Evolutionary conservation across 2,797 vertebrate genomes (phyloP), one percentile per base, ranked within the genome.

Genomic region (Megaceryle alcyon): DNA sequence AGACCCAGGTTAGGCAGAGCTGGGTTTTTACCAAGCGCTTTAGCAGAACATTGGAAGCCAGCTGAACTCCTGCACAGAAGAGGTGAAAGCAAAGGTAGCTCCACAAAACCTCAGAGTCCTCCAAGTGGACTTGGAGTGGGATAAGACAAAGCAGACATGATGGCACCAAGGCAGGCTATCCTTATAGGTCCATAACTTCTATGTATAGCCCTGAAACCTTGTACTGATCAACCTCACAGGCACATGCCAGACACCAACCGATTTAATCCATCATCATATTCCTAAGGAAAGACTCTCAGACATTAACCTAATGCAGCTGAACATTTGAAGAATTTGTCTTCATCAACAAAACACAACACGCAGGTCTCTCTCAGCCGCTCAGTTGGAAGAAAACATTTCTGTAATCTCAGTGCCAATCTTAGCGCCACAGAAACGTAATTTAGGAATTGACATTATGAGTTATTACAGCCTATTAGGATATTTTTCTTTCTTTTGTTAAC

Each of bases 311-410:
- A 43, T 2, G 9, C 83, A 75, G 1, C 51, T 3, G 25, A 71
- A 37, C 44, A 4, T 6, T 5, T 31, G 12, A 53, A 26, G 73
- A 76, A 94, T 91, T 86, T 93, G 90, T 96, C 96, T 96, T 95
- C 95, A 95, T 95, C 94, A 95, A 20, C 71, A 66, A 14, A 35
- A 48, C 10, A n/a, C 54, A 70, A 61, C 10, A 25, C 1, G 9
- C 84, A 60, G 63, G 63, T 68, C 57, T 73, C 51, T 17, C 61
- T 56, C 83, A 29, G 71, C 59, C 51, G 51, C 56, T 35, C 60
- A 7, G 20, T 0, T 63, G 76, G 56, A 85, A 25, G 61, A 54
- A 73, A 90, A 37, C 31, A 14, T 73, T 80, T 20, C 3, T 49
- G 60, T 18, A 63, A 59, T 73, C 69, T 86, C 80, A 20, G 4